phyloP scores from a whole-genome alignment of 2,797 vertebrate genomes.

The Anabas testudineus region DNA sequence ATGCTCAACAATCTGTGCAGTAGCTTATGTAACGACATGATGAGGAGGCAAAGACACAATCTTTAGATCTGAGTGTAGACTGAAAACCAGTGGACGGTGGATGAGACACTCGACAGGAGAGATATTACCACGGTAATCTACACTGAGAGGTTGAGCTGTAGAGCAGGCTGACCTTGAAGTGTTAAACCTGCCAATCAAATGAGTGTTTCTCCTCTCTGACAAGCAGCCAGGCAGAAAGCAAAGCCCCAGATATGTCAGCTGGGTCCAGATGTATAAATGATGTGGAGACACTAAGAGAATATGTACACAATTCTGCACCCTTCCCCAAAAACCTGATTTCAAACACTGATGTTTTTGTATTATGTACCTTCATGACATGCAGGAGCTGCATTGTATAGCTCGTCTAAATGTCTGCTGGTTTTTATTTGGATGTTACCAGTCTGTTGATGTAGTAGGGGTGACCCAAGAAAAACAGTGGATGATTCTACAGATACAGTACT shows the following conservation, averaged over 20 bases:
- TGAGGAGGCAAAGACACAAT: slow-evolving; percentile 62
- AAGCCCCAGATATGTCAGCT: slow-evolving; percentile 75
- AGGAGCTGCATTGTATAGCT: neutral
- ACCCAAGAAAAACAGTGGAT: too few species aligned
- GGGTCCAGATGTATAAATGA: slow-evolving; percentile 54
- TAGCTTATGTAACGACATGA: slow-evolving; percentile 52
- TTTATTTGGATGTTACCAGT: too few species aligned
- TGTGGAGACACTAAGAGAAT: slow-evolving; percentile 39
- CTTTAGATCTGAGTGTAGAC: slow-evolving; percentile 63
- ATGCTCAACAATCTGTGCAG: slow-evolving; percentile 50
- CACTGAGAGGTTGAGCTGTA: slow-evolving; percentile 62
- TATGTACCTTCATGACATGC: neutral
- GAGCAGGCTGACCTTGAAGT: slow-evolving; percentile 79
- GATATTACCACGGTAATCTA: slow-evolving; percentile 76
- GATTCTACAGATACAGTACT: too few species aligned
- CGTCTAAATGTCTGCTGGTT: too few species aligned
- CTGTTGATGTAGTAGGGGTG: too few species aligned
- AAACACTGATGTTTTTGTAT: slow-evolving; percentile 15
- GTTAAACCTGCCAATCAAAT: slow-evolving; percentile 79
- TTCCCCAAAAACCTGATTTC: slow-evolving; percentile 11
- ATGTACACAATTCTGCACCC: slow-evolving; percentile 15
- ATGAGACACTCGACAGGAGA: slow-evolving; percentile 59
- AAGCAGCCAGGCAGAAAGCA: slow-evolving; percentile 66
- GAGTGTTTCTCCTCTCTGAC: slow-evolving; percentile 58
- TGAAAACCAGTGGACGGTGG: slow-evolving; percentile 40